These are phyloP conservation scores for Actinopyga echinites DNA, from an alignment of 53 echinoderm and acorn worm genomes.

Conservation along the genomic window DNA sequence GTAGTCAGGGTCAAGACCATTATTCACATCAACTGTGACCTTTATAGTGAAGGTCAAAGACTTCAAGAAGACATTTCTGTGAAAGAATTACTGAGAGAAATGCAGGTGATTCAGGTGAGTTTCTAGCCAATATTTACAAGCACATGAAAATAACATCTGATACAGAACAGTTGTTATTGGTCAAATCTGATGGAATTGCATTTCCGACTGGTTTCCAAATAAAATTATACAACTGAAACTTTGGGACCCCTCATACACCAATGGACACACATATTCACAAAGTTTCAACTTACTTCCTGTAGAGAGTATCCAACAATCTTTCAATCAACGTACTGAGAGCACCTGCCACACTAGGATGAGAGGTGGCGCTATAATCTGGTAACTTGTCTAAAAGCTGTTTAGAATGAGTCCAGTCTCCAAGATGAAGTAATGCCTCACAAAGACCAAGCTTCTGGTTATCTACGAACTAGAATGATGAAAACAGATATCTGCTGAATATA, in stretches of 20 bases:
- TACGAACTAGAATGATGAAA: conserved; percentile 36
- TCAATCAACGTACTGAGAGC: conserved; percentile 73
- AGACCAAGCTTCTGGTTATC: conserved; percentile 96
- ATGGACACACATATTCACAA: neutral
- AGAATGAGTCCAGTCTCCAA: conserved; percentile 91
- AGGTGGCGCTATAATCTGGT: conserved; percentile 73
- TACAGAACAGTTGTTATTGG: no score
- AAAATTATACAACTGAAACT: no score
- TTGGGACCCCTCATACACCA: neutral
- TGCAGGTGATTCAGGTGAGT: no score
- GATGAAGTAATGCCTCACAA: conserved; percentile 72
- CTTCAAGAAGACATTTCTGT: no score
- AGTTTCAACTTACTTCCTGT: conserved; percentile 75
- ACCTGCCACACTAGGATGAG: conserved; percentile 63
- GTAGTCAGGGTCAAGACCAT: no score
- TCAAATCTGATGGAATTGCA: neutral
- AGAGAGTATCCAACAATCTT: conserved; percentile 69
- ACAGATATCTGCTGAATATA: neutral
- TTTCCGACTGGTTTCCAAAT: neutral
- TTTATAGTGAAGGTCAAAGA: no score
- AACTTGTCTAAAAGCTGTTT: conserved; percentile 78
- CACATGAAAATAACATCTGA: no score
- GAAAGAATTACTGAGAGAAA: no score
- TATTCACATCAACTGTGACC: no score
- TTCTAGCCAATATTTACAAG: no score